Conservation (phyloP, 2,888 invertebrate genomes). For the Hemithea aestivaria region DNA sequence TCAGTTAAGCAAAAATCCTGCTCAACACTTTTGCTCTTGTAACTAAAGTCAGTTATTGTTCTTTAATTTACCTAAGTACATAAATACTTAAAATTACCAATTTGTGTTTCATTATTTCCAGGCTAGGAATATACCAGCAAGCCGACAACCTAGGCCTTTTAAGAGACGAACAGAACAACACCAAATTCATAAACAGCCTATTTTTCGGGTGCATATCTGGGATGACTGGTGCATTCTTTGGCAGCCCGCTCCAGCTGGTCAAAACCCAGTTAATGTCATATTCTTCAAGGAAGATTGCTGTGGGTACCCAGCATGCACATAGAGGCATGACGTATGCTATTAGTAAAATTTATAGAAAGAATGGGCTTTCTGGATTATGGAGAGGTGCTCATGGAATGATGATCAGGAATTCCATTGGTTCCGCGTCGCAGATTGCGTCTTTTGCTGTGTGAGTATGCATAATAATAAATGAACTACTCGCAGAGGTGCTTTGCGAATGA, state of each 20-base stretch:
- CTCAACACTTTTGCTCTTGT: too few species aligned
- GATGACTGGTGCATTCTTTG: constrained; percentile 85
- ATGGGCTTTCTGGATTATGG: constrained; percentile 81
- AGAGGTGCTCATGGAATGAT: constrained; percentile 87
- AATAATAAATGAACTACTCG: too few species aligned
- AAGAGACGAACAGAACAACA: constrained; percentile 81
- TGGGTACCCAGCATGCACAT: constrained; percentile 92
- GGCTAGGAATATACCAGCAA: constrained; percentile 87
- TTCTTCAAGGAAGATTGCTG: constrained; percentile 87
- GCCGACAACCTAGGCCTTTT: constrained; percentile 83
- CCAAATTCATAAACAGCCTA: constrained; percentile 83
- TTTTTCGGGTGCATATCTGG: constrained; percentile 88
- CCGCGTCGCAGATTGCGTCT: constrained; percentile 89
- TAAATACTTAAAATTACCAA: too few species aligned
- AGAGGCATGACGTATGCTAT: constrained; percentile 83
- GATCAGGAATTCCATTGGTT: constrained; percentile 88
- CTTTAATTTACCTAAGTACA: too few species aligned
- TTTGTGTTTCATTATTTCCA: constrained; percentile 47
- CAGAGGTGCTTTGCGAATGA: too few species aligned
- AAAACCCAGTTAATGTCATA: constrained; percentile 93
- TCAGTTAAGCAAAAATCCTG: too few species aligned
- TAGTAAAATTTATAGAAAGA: constrained; percentile 75
- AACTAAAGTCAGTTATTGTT: too few species aligned
- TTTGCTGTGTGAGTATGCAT: constrained; percentile 79
- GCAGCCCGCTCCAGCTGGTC: constrained; percentile 93